A percentile compares a stretch with the other conserved stretches of the same genome.
Evolutionary conservation across 2,797 vertebrate genomes (phyloP).

Genomic region (Nasua narica): DNA sequence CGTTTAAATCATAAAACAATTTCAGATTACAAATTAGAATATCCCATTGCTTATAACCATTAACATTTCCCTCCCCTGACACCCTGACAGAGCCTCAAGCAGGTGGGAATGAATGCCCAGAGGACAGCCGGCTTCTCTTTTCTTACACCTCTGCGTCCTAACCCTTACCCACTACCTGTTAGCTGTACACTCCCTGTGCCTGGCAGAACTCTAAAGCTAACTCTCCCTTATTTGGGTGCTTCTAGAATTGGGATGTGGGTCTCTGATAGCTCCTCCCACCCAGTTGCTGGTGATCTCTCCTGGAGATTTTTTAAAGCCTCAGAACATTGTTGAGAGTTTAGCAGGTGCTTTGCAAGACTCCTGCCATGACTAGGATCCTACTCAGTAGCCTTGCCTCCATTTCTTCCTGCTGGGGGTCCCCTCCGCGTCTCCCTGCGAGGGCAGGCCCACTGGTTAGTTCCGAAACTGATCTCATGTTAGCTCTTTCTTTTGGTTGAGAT

Average conservation of each 20-base stretch:
- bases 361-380: background rate
- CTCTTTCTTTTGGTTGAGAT: background rate
- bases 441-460: rapidly evolving
- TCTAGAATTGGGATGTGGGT: background rate
- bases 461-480: background rate
- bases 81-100: background rate
- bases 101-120: background rate
- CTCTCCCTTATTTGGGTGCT: background rate
- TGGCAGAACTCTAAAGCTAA: background rate
- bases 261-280: background rate
- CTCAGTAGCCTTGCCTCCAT: background rate
- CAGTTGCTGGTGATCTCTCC: background rate
- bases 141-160: background rate
- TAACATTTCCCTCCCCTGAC: background rate
- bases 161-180: background rate
- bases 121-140: background rate
- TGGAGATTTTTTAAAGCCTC: background rate
- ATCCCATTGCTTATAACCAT: background rate
- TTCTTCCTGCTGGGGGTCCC: background rate
- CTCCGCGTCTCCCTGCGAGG: background rate
- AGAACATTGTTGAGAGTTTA: background rate
- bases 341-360: background rate
- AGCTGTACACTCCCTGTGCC: background rate
- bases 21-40: background rate
- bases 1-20: background rate